Conservation (phyloP, 2,797 vertebrate genomes). For the Remorina albescens region DNA sequence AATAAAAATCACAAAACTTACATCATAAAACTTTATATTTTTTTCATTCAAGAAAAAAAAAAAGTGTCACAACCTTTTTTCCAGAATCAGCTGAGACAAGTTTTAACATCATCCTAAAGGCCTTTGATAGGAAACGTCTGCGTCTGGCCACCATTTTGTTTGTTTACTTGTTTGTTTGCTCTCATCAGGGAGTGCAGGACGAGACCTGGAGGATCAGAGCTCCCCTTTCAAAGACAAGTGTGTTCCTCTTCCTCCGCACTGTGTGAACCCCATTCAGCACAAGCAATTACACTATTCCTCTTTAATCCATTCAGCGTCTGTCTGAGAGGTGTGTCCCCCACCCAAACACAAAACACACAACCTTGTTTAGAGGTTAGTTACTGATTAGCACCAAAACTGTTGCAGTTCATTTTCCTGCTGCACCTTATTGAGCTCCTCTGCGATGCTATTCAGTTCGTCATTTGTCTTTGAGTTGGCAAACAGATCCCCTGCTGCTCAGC, state of each 20-base stretch:
- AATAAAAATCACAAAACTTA: slow-evolving; percentile 1
- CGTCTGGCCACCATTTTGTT: slow-evolving; percentile 48
- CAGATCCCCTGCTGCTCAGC: slow-evolving; percentile 73
- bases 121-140: not conserved
- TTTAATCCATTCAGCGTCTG: slow-evolving; percentile 63
- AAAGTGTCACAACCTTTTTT: too few relatives aligned
- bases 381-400: slow-evolving; percentile 78
- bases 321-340: slow-evolving; percentile 55
- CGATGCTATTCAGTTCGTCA: slow-evolving; percentile 68
- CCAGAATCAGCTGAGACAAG: not conserved
- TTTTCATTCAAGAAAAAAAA: not conserved
- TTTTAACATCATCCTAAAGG: not conserved
- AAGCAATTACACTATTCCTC: slow-evolving; percentile 65
- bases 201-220: slow-evolving; percentile 52
- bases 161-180: slow-evolving; percentile 75
- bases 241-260: slow-evolving; percentile 52
- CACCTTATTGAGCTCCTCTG: slow-evolving; percentile 74
- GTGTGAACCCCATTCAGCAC: slow-evolving; percentile 52
- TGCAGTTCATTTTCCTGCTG: slow-evolving; percentile 76
- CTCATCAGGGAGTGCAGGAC: slow-evolving; percentile 50
- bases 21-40: not conserved
- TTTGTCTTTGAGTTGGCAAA: slow-evolving; percentile 78
- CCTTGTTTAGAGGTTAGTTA: slow-evolving; percentile 76
- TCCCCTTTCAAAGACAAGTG: slow-evolving; percentile 60
- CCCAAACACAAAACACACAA: slow-evolving; percentile 32